A percentile compares a stretch with the other conserved stretches of the same genome.
Conservation (phyloP, 2,797 vertebrate species). For the Sciaenops ocellatus region DNA sequence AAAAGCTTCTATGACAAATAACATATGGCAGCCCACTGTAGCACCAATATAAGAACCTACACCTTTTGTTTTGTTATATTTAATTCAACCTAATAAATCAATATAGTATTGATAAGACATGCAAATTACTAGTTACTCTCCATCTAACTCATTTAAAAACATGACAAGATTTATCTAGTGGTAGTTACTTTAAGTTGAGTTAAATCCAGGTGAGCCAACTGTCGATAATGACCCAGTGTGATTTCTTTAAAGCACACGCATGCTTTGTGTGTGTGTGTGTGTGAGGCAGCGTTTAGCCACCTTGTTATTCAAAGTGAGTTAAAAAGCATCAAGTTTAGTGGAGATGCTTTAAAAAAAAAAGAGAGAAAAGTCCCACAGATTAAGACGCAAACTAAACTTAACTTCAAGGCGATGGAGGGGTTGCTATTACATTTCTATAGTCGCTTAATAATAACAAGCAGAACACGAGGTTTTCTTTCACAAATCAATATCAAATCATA, state of each 20-base stretch:
- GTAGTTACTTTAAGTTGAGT: not conserved
- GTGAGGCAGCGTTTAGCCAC: conserved; percentile 38
- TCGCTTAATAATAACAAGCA: conserved; percentile 45
- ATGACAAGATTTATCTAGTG: not conserved
- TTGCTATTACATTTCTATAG: conserved; percentile 67
- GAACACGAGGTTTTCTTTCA: conserved; percentile 20
- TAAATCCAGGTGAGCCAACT: conserved; percentile 35
- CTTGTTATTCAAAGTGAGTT: conserved; percentile 37
- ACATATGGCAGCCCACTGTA: not conserved
- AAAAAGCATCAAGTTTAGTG: not conserved
- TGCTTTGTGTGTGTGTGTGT: conserved; percentile 40
- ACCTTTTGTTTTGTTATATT: too few relatives aligned
- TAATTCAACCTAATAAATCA: not conserved
- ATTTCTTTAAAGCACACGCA: conserved; percentile 4
- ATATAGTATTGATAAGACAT: too few relatives aligned
- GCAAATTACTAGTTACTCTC: not conserved
- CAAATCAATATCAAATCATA: too few relatives aligned
- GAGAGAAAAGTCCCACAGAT: too few relatives aligned
- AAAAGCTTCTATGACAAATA: not conserved
- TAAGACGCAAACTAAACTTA: too few relatives aligned
- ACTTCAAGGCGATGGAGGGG: not conserved
- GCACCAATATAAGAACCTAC: too few relatives aligned
- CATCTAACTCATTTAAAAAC: not conserved
- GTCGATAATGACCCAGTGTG: conserved; percentile 6
- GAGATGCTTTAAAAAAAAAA: too few relatives aligned